Conservation (phyloP, 2,888 invertebrate species). For the Pristionchus fissidentatus region DNA sequence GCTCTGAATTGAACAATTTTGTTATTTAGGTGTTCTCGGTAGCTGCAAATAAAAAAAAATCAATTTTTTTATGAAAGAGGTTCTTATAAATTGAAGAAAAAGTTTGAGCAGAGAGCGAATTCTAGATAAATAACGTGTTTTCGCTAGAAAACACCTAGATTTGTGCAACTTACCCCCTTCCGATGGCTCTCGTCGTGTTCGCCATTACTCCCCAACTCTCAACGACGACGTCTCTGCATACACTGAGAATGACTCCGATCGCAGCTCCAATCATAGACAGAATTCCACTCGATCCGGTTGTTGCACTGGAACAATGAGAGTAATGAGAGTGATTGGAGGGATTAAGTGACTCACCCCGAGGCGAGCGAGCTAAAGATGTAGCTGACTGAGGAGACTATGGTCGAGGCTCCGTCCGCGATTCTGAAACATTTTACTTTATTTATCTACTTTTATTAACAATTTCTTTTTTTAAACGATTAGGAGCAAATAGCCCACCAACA, state of each 20-base stretch:
- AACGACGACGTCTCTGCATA: background rate
- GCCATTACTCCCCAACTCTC: background rate
- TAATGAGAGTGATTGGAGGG: background rate
- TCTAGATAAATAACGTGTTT: background rate
- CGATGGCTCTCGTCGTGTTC: background rate
- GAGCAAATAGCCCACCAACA: too few species aligned
- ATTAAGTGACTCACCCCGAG: constrained; percentile 13
- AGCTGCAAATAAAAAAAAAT: background rate
- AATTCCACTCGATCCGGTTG: background rate
- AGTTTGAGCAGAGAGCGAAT: background rate
- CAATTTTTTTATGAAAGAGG: background rate
- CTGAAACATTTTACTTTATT: background rate
- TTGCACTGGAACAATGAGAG: background rate
- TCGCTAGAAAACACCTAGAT: background rate
- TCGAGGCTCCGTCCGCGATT: background rate
- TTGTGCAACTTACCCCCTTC: background rate
- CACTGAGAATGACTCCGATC: background rate
- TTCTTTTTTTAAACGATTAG: background rate
- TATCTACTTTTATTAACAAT: background rate
- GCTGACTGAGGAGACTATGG: background rate
- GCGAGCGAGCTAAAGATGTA: background rate
- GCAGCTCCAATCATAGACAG: background rate
- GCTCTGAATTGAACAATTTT: background rate
- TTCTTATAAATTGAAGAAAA: background rate
- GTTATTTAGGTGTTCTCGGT: background rate